Conservation (phyloP, 2,888 invertebrate species). For the Noctua fimbriata region DNA sequence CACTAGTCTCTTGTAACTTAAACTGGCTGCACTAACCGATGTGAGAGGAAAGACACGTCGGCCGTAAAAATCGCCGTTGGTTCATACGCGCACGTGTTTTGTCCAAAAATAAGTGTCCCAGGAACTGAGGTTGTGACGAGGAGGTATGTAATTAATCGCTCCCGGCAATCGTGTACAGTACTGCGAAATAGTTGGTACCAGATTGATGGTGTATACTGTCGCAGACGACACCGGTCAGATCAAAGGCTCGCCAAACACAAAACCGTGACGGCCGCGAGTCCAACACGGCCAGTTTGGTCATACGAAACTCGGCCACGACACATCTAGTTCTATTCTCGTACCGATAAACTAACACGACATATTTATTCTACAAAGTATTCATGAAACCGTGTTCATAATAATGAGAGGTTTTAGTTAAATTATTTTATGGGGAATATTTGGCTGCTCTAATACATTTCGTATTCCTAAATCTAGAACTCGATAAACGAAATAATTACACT, state of each 20-base stretch:
- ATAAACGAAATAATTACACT: constrained; percentile 76
- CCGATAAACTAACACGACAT: constrained; percentile 81
- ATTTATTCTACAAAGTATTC: constrained; percentile 82
- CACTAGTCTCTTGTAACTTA: constrained; percentile 15
- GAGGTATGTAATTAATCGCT: constrained; percentile 75
- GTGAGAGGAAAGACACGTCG: constrained; percentile 37
- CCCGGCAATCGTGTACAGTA: constrained; percentile 64
- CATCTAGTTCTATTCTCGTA: constrained; percentile 83
- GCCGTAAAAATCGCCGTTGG: constrained; percentile 66
- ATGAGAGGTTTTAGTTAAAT: constrained; percentile 59
- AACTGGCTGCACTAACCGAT: constrained; percentile 28
- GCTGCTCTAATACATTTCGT: constrained; percentile 61
- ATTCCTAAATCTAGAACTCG: constrained; percentile 74
- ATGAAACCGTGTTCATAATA: constrained; percentile 72
- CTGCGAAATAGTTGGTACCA: constrained; percentile 67
- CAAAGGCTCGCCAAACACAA: constrained; percentile 79
- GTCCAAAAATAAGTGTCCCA: constrained; percentile 80
- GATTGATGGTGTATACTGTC: constrained; percentile 69
- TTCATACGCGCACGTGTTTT: constrained; percentile 77
- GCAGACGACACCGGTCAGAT: constrained; percentile 78
- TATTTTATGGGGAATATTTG: constrained; percentile 53
- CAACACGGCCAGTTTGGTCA: constrained; percentile 76
- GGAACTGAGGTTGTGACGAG: constrained; percentile 67
- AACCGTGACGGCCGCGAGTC: constrained; percentile 77
- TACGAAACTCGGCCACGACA: constrained; percentile 82